Conservation (phyloP, 2,888 invertebrate genomes). For the Platypus cylindrus region DNA sequence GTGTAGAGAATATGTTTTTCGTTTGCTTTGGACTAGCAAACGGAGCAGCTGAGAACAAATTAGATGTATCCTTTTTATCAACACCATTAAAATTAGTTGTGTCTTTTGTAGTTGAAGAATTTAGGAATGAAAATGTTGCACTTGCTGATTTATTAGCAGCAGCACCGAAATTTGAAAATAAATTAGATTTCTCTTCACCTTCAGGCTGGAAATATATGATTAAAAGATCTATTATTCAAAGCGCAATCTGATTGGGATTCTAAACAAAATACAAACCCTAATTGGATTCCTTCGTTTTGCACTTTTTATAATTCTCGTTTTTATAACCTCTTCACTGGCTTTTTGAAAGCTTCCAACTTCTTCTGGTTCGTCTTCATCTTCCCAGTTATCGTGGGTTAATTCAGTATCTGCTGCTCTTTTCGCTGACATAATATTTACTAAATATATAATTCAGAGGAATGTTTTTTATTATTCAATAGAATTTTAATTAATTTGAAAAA, state of each 20-base stretch:
- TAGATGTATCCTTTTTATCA: conserved; percentile 20
- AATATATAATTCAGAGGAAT: too few relatives aligned
- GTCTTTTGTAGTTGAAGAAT: conserved; percentile 38
- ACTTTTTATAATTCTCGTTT: conserved; percentile 63
- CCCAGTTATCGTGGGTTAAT: conserved; percentile 77
- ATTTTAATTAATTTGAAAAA: too few relatives aligned
- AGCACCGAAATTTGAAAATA: conserved; percentile 60
- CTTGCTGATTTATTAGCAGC: conserved; percentile 27
- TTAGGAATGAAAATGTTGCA: conserved; percentile 47
- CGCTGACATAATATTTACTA: conserved; percentile 58
- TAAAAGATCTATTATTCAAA: neutral
- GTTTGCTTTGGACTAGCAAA: conserved; percentile 15
- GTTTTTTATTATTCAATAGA: too few relatives aligned
- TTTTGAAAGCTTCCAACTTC: conserved; percentile 60
- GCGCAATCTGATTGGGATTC: too few relatives aligned
- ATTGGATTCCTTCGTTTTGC: conserved; percentile 53
- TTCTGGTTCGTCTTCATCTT: conserved; percentile 62
- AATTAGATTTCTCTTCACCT: conserved; percentile 39
- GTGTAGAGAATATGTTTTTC: conserved; percentile 11
- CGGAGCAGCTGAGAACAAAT: too few relatives aligned
- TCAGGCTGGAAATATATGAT: conserved; percentile 22
- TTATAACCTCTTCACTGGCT: conserved; percentile 57
- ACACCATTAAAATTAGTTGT: conserved; percentile 33
- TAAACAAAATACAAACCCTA: conserved; percentile 16
- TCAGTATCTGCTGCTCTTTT: conserved; percentile 66